Conservation (phyloP, 2,113 vertebrate species). For the Mormyrus iriodes region DNA sequence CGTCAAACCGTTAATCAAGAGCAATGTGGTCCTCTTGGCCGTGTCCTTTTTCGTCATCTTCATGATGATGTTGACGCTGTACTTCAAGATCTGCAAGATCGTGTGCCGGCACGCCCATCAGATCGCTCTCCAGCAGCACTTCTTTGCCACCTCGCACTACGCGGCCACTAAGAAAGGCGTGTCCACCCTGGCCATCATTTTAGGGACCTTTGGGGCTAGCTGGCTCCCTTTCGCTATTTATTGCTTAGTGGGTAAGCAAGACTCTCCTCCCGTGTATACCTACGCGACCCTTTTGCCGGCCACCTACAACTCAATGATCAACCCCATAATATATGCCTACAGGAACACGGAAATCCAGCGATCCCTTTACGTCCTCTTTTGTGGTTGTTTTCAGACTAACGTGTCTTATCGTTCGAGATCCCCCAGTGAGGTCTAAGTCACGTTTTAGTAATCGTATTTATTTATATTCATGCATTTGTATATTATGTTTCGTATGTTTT, state of each 20-base stretch:
- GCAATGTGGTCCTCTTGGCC: slow-evolving; percentile 80
- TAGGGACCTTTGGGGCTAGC: slow-evolving; percentile 92
- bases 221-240: slow-evolving; percentile 98
- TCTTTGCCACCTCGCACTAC: slow-evolving; percentile 84
- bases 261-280: slow-evolving; percentile 84
- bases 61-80: slow-evolving; percentile 84
- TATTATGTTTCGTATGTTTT: slow-evolving; percentile 14
- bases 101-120: slow-evolving; percentile 94
- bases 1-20: slow-evolving; percentile 82
- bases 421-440: slow-evolving; percentile 84
- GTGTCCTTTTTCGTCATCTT: slow-evolving; percentile 84
- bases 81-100: slow-evolving; percentile 93
- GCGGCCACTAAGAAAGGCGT: slow-evolving; percentile 91
- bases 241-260: slow-evolving; percentile 80
- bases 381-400: slow-evolving; percentile 85
- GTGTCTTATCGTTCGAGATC: slow-evolving; percentile 84
- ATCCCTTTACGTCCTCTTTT: slow-evolving; percentile 85
- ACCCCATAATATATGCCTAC: slow-evolving; percentile 98
- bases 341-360: slow-evolving; percentile 92
- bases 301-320: slow-evolving; percentile 99
- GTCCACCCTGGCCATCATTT: slow-evolving; percentile 86
- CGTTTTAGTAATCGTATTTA: slow-evolving; percentile 16
- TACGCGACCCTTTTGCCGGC: slow-evolving; percentile 91
- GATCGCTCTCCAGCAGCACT: slow-evolving; percentile 97
- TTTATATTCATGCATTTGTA: background rate